phyloP scores from a whole-genome alignment of 2,797 vertebrate genomes.

The Podargus strigoides region DNA sequence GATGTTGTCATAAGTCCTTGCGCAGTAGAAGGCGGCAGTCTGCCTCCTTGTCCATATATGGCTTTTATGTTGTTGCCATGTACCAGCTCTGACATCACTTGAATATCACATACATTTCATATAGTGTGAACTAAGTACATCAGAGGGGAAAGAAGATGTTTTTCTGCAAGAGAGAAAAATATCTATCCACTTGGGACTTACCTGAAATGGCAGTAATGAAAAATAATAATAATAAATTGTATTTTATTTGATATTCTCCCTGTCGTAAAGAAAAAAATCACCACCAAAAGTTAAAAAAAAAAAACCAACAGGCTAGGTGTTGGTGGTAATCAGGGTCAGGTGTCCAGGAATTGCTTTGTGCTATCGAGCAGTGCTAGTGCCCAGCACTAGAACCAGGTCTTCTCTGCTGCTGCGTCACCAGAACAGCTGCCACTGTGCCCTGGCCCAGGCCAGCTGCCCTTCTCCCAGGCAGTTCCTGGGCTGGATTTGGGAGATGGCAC shows the following conservation, averaged over 20 bases:
- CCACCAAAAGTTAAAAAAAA: not conserved
- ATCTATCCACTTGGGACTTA: not conserved
- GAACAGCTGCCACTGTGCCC: not conserved
- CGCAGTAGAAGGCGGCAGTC: not conserved
- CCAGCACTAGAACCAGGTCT: not conserved
- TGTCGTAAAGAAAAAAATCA: not conserved
- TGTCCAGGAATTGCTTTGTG: not conserved
- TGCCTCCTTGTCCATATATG: conserved; percentile 47
- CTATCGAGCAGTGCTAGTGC: not conserved
- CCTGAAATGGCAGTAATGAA: not conserved
- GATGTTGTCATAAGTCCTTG: conserved; percentile 21
- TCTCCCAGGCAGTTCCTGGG: not conserved
- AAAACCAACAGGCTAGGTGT: not conserved
- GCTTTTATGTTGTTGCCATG: not conserved
- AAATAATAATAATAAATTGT: not conserved
- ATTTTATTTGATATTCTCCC: not conserved
- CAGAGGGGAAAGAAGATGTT: not conserved
- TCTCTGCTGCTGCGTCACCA: not conserved
- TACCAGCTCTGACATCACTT: not conserved
- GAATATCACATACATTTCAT: not conserved
- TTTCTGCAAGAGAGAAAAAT: not conserved
- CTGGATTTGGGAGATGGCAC: not conserved
- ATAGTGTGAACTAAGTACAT: not conserved
- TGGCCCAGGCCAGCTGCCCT: not conserved
- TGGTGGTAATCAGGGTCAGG: not conserved